Conservation (phyloP, 2,888 invertebrate species). For the Campoplex capitator region DNA sequence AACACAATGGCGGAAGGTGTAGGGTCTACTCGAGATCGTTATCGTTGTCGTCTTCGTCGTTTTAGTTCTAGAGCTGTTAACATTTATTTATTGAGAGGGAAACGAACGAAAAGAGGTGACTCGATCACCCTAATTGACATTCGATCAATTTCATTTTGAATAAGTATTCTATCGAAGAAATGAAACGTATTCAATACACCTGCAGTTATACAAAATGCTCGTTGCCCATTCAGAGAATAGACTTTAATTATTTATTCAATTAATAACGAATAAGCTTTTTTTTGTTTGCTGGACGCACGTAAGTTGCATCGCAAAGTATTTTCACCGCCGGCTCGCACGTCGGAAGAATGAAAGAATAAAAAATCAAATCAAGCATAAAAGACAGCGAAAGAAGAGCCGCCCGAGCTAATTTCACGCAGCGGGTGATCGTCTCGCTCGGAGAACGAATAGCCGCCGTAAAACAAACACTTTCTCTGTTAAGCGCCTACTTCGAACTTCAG, state of each 20-base stretch:
- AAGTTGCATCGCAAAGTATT: conserved; percentile 4
- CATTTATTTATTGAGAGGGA: conserved; percentile 7
- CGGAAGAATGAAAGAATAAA: conserved; percentile 26
- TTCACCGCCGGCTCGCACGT: background rate
- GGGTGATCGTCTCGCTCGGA: conserved; percentile 66
- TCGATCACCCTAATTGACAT: background rate
- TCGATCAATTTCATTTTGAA: background rate
- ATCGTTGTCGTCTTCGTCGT: conserved; percentile 44
- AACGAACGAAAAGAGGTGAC: background rate
- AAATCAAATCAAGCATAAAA: conserved; percentile 9
- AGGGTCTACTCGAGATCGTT: conserved; percentile 62
- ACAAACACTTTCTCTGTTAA: conserved; percentile 72
- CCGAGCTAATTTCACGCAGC: conserved; percentile 72
- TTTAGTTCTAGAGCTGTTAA: background rate
- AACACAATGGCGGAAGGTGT: conserved; percentile 42
- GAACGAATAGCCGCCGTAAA: conserved; percentile 68
- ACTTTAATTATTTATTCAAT: conserved; percentile 2
- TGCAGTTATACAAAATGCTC: background rate
- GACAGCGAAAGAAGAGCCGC: conserved; percentile 33
- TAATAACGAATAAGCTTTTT: conserved; percentile 9
- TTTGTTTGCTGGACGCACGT: background rate
- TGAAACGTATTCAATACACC: background rate
- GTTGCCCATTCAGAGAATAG: background rate
- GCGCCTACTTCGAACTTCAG: conserved; percentile 55
- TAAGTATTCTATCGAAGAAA: background rate